Base-by-base conservation (phyloP, 2,113 vertebrate species). In the Lucifuga dentata region DNA sequence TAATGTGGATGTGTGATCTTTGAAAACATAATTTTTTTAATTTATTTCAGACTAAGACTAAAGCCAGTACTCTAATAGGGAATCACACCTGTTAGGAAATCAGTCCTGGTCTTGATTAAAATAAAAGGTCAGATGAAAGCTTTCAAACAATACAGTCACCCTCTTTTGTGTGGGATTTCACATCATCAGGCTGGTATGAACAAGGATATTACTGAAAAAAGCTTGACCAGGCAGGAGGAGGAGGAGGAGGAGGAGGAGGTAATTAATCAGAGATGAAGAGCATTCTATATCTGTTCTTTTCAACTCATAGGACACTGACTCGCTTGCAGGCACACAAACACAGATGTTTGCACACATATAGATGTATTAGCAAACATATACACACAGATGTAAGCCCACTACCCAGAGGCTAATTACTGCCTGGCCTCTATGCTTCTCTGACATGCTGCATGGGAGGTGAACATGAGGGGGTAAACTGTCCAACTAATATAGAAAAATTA, bases 391-490 rank as follows among this genome's bases (percentile, higher is more conserved):
- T 63, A 43, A 68, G 35, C 40, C 32, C 26, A 11, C 32, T 86
- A 86, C 69, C 86, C 5, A n/a, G 78, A 73, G 84, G 65, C 64
- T 78, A 68, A 87, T 88, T 86, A 89, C 15, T 39, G 19, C 24
- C 44, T 6, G 1, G 11, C 23, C 62, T 52, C 51, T 20, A 33
- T 40, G 60, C 53, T 60, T 39, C 55, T 64, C 67, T 55, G 29
- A 39, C 51, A 56, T 9, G 17, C 40, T 26, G 23, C 29, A 44
- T 32, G 40, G 46, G 36, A 71, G 38, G 26, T 49, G 24, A 36
- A 45, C 9, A 56, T 23, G 24, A 73, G 45, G 2, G 15, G 16
- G 12, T 23, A 49, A 1, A 64, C 36, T 12, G 19, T 40, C 5
- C 44, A 32, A 40, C 35, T 43, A 59, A 46, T 39, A 38, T 4